These are phyloP conservation scores for Diadegma fenestrale DNA, from an alignment of 2,888 invertebrate species.

Conservation along the genomic window DNA sequence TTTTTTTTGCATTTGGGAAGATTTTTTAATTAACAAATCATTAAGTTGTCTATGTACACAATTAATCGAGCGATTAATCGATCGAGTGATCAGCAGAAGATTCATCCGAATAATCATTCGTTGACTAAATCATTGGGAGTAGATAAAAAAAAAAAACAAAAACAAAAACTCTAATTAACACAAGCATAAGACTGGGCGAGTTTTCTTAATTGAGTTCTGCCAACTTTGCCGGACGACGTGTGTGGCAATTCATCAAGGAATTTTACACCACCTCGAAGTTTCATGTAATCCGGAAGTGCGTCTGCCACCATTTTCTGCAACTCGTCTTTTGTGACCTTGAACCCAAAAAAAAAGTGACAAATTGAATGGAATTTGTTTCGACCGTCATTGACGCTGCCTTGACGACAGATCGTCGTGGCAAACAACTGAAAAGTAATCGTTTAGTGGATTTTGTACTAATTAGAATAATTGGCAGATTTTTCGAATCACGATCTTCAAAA, in stretches of 20 bases:
- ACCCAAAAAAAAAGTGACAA: slow-evolving; percentile 25
- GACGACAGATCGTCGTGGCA: neutral
- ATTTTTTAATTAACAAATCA: neutral
- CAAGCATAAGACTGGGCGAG: slow-evolving; percentile 48
- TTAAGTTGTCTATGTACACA: neutral
- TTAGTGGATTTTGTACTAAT: slow-evolving; percentile 3
- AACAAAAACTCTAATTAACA: neutral
- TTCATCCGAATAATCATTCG: neutral
- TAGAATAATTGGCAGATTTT: slow-evolving; percentile 30
- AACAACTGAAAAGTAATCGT: slow-evolving; percentile 14
- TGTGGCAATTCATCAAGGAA: slow-evolving; percentile 77
- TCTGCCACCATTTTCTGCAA: slow-evolving; percentile 73
- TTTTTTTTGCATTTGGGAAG: neutral
- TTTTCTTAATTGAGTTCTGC: slow-evolving; percentile 59
- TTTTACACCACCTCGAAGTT: slow-evolving; percentile 77
- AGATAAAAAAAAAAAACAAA: neutral
- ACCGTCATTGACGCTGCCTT: neutral
- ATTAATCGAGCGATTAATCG: neutral
- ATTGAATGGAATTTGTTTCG: neutral
- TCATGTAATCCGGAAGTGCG: slow-evolving; percentile 73
- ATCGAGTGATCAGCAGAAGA: neutral
- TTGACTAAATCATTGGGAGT: neutral
- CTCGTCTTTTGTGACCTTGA: slow-evolving; percentile 78
- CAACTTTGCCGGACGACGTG: slow-evolving; percentile 78
- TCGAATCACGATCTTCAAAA: neutral